Evolutionary conservation across 2,888 invertebrate species (phyloP).

Genomic region (Oligia fasciuncula): DNA sequence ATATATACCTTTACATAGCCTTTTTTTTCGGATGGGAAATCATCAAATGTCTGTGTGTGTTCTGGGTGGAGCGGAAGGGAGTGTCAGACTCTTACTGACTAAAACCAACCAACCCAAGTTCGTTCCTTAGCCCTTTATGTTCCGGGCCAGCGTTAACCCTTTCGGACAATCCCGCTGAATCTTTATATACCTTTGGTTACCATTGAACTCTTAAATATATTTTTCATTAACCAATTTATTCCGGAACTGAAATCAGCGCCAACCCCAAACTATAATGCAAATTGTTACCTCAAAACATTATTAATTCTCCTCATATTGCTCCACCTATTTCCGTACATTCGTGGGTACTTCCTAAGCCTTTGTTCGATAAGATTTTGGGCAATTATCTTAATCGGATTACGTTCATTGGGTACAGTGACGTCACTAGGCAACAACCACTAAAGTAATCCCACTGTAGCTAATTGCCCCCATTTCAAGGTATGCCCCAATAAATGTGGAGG

Average conservation of each 20-base stretch:
- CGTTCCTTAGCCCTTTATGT: too few species aligned
- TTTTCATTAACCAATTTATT: background rate
- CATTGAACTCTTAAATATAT: background rate
- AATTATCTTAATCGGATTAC: constrained; percentile 89
- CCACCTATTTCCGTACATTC: constrained; percentile 22
- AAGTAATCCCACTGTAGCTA: constrained; percentile 82
- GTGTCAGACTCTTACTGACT: too few species aligned
- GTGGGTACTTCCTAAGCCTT: constrained; percentile 69
- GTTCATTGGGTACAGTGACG: constrained; percentile 79
- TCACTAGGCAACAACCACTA: constrained; percentile 88
- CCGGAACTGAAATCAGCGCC: background rate
- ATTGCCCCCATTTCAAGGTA: constrained; percentile 81
- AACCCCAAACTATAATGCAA: constrained; percentile 7
- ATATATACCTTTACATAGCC: too few species aligned
- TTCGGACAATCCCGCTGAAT: too few species aligned
- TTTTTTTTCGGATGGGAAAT: too few species aligned
- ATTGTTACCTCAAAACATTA: constrained; percentile 18
- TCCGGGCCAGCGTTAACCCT: too few species aligned
- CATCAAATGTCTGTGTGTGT: too few species aligned
- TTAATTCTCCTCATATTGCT: constrained; percentile 41
- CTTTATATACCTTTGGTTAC: too few species aligned
- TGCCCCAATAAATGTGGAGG: constrained; percentile 60
- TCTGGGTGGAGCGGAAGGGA: too few species aligned
- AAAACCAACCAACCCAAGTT: too few species aligned
- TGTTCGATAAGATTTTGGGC: constrained; percentile 84